Evolutionary conservation across 2,888 invertebrate species (phyloP).

Genomic region (Synanthedon andrenaeformis): DNA sequence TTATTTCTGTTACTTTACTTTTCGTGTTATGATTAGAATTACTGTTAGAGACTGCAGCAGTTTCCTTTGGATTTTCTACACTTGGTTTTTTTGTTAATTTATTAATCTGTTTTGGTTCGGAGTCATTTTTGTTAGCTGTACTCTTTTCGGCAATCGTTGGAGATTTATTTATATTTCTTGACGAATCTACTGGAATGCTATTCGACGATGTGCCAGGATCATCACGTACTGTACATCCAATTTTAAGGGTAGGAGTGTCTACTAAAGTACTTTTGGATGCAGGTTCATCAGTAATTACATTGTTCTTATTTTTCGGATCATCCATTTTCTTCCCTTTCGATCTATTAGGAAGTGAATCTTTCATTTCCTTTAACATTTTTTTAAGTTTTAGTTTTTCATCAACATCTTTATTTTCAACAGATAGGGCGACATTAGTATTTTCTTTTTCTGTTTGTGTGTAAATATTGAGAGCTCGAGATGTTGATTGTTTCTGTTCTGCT

Average conservation of each 20-base stretch:
- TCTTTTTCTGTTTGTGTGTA: constrained; percentile 31
- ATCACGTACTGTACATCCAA: constrained; percentile 23
- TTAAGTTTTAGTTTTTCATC: constrained; percentile 73
- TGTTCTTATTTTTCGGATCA: constrained; percentile 7
- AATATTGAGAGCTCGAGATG: constrained; percentile 17
- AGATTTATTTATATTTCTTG: too few relatives aligned
- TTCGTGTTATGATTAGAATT: not conserved
- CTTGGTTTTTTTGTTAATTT: not conserved
- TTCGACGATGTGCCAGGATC: not conserved
- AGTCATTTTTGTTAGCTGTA: not conserved
- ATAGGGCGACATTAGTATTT: constrained; percentile 5
- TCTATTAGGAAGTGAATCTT: constrained; percentile 76
- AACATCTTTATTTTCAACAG: constrained; percentile 8
- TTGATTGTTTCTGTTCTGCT: constrained; percentile 7
- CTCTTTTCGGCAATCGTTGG: too few relatives aligned
- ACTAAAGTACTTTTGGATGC: constrained; percentile 1
- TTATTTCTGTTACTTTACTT: constrained; percentile 3
- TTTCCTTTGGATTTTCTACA: not conserved
- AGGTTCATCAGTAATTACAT: constrained; percentile 1
- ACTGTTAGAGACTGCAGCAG: too few relatives aligned
- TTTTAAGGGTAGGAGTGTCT: constrained; percentile 49
- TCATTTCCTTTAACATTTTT: constrained; percentile 82
- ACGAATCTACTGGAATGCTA: too few relatives aligned
- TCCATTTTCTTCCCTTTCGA: constrained; percentile 6
- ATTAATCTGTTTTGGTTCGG: not conserved